Evolutionary conservation across 53 echinoderm and acorn worm species (phyloP).

Genomic region (Temnopleurus reevesii): DNA sequence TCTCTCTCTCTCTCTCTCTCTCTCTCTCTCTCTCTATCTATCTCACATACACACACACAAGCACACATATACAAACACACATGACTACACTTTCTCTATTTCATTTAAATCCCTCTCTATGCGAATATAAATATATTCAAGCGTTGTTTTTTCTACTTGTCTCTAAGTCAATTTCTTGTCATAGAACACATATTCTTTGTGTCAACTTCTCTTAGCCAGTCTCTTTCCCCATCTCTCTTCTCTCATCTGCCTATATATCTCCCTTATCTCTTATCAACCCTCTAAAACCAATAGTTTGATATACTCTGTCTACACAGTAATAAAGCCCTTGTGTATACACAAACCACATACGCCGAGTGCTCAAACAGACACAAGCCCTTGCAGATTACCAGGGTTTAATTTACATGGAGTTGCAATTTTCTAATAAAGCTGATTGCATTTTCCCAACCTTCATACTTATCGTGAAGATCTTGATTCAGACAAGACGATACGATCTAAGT

Average conservation of each 20-base stretch:
- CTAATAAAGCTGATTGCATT: conserved; percentile 33
- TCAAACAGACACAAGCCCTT: not conserved
- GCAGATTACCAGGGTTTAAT: conserved; percentile 26
- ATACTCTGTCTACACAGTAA: conserved; percentile 14
- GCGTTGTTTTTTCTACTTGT: too few relatives aligned
- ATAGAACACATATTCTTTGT: too few relatives aligned
- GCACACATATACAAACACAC: not conserved
- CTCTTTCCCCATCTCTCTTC: not conserved
- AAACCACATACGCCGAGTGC: not conserved
- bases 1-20: too few relatives aligned
- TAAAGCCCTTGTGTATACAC: conserved; percentile 9
- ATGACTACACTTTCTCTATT: too few relatives aligned
- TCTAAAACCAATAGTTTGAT: conserved; percentile 14
- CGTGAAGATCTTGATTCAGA: not conserved
- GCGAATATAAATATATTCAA: too few relatives aligned
- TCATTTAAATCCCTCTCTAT: too few relatives aligned
- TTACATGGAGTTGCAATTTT: conserved; percentile 36
- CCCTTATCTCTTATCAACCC: not conserved
- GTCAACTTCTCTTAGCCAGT: not conserved
- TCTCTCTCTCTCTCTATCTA: too few relatives aligned
- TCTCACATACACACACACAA: too few relatives aligned
- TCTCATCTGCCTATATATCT: not conserved
- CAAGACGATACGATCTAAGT: not conserved
- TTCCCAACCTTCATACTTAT: conserved; percentile 7
- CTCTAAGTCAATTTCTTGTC: too few relatives aligned